Evolutionary conservation across 2,888 invertebrate genomes (phyloP), one percentile per base, ranked within the genome.

Genomic region (Mesochorus sp.): DNA sequence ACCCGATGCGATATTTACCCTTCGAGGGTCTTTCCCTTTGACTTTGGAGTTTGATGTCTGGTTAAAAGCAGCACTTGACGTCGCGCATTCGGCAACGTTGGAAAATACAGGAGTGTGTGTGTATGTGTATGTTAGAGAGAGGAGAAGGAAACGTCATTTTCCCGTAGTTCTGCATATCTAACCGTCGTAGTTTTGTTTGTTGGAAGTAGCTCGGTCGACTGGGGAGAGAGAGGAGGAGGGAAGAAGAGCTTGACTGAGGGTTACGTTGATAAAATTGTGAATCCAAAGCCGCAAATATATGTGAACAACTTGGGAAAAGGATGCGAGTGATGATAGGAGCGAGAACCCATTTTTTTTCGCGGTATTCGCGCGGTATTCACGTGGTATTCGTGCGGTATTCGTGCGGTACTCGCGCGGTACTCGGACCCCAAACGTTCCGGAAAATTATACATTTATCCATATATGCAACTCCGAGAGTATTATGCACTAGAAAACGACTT

Each of bases 381-480:
- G n/a, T n/a, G n/a, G n/a, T n/a, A n/a, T n/a, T n/a, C n/a, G n/a
- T n/a, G n/a, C n/a, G n/a, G n/a, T n/a, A n/a, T n/a, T n/a, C n/a
- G n/a, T n/a, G n/a, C n/a, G n/a, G n/a, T n/a, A n/a, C n/a, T n/a
- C n/a, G n/a, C 47, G 62, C 14, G 49, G 75, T 76, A 70, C 73
- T 74, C 44, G 67, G 24, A 61, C 34, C 53, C 28, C n/a, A n/a
- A n/a, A n/a, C 42, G 55, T 47, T 44, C 26, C 17, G 66, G 24
- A 71, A 66, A 76, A 76, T 76, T 76, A 76, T 66, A 72, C 64
- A 61, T 53, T 42, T 71, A 49, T 44, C 53, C 44, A 39, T 61
- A 53, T 59, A 39, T 44, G 21, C 19, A 59, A 31, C 44, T 17
- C 26, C 24, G 31, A 19, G 64, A 17, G 39, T 64, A 37, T 73